Evolutionary conservation across 2,888 invertebrate species (phyloP).

Genomic region (Conomelus anceps): DNA sequence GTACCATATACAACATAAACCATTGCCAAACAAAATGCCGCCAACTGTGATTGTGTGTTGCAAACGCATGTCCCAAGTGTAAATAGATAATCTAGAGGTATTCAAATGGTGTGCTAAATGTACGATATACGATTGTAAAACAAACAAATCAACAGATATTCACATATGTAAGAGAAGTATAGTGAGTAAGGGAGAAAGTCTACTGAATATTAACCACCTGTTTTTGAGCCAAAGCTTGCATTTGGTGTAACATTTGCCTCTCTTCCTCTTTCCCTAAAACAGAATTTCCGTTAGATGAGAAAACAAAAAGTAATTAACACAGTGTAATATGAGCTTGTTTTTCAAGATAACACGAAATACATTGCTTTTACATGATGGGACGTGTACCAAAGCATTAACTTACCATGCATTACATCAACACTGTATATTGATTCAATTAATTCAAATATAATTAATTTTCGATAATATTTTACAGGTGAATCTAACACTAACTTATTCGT

Average conservation of each 20-base stretch:
- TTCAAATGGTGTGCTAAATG: background rate
- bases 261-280: constrained; percentile 91
- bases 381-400: background rate
- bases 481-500: no score
- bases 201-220: constrained; percentile 60
- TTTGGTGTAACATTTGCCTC: constrained; percentile 92
- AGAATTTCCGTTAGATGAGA: constrained; percentile 37
- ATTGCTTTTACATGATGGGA: background rate
- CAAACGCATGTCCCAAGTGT: background rate
- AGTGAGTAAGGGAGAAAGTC: background rate
- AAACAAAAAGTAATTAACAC: background rate
- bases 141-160: background rate
- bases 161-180: background rate
- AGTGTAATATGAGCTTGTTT: background rate
- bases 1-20: background rate
- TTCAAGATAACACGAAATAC: background rate
- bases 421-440: background rate
- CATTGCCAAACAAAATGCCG: background rate
- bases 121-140: background rate
- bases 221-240: constrained; percentile 94
- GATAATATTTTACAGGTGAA: no score
- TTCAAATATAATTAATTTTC: background rate
- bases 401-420: no score
- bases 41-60: background rate
- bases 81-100: background rate